Evolutionary conservation across 2,888 invertebrate species (phyloP), one percentile per base, ranked within the genome.

Genomic region (Tupiocoris notatus): DNA sequence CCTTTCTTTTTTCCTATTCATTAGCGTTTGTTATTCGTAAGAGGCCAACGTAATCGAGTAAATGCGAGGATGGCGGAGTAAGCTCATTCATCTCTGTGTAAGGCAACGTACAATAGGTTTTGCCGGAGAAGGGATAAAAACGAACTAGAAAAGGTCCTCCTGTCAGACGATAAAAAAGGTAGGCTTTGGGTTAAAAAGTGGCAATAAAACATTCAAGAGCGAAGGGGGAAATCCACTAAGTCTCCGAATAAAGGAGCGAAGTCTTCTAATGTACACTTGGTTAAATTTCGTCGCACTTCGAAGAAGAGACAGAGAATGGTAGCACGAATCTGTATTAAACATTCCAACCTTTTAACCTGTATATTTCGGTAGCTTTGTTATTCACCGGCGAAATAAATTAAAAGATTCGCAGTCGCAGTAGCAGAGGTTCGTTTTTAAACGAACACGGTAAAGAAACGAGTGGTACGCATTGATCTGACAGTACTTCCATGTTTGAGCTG

Each of bases 171-270:
- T 62, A 73, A 73, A 73, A 62, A 71, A 24, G 71, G 71, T 59
- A 24, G 73, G 54, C 23, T 73, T 73, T 62, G 25, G 54, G 62
- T 25, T 12, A 73, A 73, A 73, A 73, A 73, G 62, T 73, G 62
- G 39, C 73, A 23, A 73, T 73, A 73, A 73, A 73, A 73, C 73
- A 73, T 73, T 73, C 73, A 73, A 20, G 39, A 56, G 67, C 61
- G 20, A 25, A 62, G 61, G 62, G 62, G 62, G 56, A 62, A 73
- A 73, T 62, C 73, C 62, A 73, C 73, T 73, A 73, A 73, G 73
- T 73, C 73, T 61, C 39, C 61, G 73, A 73, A 73, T 62, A 73
- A 73, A 73, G 73, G 56, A 39, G 25, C 65, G 18, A 20, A 65
- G 39, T 25, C 65, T 65, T 65, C 65, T 65, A 65, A 65, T 65